A percentile compares a stretch with the other conserved stretches of the same genome.
Evolutionary conservation across 37 sponge, comb jelly and placozoan species (phyloP).

Genomic region (Spongilla lacustris): DNA sequence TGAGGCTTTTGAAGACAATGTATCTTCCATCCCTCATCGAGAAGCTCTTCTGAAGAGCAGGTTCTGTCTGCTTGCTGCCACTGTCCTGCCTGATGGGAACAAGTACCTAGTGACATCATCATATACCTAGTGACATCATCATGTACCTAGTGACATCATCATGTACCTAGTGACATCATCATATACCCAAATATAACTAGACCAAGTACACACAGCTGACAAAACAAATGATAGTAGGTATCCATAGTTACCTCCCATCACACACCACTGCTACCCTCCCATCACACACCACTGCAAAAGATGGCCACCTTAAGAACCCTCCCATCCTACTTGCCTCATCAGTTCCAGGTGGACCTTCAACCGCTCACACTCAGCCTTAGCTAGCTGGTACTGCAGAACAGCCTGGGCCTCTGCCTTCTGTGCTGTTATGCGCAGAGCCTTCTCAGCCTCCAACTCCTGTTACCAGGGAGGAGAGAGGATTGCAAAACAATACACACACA

Average conservation of each 20-base stretch:
- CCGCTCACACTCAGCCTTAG: slow-evolving; percentile 75
- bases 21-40: not conserved
- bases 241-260: too few species aligned
- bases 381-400: slow-evolving; percentile 77
- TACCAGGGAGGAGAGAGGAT: not conserved
- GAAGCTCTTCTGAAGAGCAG: not conserved
- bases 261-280: too few species aligned
- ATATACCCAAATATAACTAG: too few species aligned
- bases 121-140: too few species aligned
- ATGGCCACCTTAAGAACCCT: not conserved
- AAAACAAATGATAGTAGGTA: too few species aligned
- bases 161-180: too few species aligned
- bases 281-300: not conserved
- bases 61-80: not conserved
- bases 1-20: not conserved
- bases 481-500: too few species aligned
- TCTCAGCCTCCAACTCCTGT: slow-evolving; percentile 79
- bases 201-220: too few species aligned
- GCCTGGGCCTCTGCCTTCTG: slow-evolving; percentile 82
- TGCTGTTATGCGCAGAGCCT: slow-evolving; percentile 34
- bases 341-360: slow-evolving; percentile 58
- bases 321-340: slow-evolving; percentile 24
- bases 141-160: too few species aligned
- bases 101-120: not conserved
- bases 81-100: not conserved